A percentile compares a stretch with the other conserved stretches of the same genome.
Conservation (phyloP, 2,888 invertebrate genomes). For the Epirrita christyi region DNA sequence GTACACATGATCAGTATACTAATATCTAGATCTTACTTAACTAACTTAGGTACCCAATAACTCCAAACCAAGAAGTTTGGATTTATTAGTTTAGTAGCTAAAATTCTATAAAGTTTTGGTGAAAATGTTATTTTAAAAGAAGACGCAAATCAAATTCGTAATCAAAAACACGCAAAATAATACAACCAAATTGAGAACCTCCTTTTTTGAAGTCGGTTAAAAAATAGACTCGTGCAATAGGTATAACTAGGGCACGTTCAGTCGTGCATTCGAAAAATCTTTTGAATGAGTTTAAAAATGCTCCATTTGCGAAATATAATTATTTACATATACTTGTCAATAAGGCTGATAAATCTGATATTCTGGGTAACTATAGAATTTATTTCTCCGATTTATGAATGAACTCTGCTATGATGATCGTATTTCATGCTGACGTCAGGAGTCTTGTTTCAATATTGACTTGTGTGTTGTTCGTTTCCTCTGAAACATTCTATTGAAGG, state of each 20-base stretch:
- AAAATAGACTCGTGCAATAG: not conserved
- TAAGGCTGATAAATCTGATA: constrained; percentile 11
- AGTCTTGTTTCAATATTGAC: constrained; percentile 34
- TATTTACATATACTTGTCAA: constrained; percentile 10
- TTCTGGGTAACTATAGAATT: constrained; percentile 23
- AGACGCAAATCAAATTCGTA: not conserved
- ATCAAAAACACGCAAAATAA: constrained; percentile 8
- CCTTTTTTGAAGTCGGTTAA: no score
- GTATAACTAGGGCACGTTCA: constrained; percentile 21
- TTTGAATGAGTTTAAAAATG: constrained; percentile 16
- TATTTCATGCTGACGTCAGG: constrained; percentile 37
- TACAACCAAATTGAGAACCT: no score
- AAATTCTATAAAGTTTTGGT: no score
- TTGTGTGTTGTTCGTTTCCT: constrained; percentile 23
- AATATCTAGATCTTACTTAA: no score
- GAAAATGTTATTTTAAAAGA: no score
- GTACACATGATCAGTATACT: no score
- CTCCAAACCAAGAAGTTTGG: no score
- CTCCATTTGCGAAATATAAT: constrained; percentile 20
- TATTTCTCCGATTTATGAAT: constrained; percentile 38
- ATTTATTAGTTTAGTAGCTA: no score
- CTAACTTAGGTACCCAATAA: no score
- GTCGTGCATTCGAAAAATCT: constrained; percentile 5
- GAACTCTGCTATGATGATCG: constrained; percentile 32
- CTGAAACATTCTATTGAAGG: constrained; percentile 14